These are phyloP conservation scores for Seriola rivoliana DNA, from an alignment of 2,113 vertebrate species.

Conservation along the genomic window DNA sequence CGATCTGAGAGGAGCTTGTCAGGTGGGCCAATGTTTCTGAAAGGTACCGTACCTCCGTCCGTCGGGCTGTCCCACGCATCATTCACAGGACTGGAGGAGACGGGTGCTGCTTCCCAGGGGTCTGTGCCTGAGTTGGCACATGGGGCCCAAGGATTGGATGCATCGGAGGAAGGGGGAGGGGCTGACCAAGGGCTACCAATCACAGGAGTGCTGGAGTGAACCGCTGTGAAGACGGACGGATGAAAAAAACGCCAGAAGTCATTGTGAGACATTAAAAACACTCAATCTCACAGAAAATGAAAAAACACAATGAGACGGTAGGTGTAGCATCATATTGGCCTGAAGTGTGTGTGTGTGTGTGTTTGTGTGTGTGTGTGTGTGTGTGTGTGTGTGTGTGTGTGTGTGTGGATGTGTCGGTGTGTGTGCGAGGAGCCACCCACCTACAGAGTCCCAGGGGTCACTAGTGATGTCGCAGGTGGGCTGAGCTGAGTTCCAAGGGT, in stretches of 20 bases:
- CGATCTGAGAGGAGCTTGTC: background rate
- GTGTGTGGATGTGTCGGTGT: background rate
- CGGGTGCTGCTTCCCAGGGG: conserved; percentile 88
- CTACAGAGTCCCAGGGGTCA: conserved; percentile 84
- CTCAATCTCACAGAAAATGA: background rate
- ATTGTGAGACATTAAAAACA: background rate
- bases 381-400: background rate
- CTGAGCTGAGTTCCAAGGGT: conserved; percentile 79
- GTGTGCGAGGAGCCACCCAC: conserved; percentile 64
- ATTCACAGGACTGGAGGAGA: conserved; percentile 71
- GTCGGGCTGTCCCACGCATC: conserved; percentile 70
- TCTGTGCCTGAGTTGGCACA: conserved; percentile 81
- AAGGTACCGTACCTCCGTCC: conserved; percentile 58
- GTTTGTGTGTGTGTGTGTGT: background rate
- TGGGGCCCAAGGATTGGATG: conserved; percentile 81
- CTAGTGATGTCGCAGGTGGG: conserved; percentile 59
- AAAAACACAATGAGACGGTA: background rate
- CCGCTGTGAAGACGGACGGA: conserved; percentile 57
- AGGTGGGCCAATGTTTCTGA: conserved; percentile 7
- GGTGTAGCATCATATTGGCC: background rate
- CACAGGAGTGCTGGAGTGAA: conserved; percentile 74
- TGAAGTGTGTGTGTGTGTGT: background rate
- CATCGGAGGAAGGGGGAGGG: conserved; percentile 63
- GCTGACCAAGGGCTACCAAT: conserved; percentile 76
- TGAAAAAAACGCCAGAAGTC: background rate